phyloP scores from a whole-genome alignment of 2,797 vertebrate species.

The Rallus crepitans region DNA sequence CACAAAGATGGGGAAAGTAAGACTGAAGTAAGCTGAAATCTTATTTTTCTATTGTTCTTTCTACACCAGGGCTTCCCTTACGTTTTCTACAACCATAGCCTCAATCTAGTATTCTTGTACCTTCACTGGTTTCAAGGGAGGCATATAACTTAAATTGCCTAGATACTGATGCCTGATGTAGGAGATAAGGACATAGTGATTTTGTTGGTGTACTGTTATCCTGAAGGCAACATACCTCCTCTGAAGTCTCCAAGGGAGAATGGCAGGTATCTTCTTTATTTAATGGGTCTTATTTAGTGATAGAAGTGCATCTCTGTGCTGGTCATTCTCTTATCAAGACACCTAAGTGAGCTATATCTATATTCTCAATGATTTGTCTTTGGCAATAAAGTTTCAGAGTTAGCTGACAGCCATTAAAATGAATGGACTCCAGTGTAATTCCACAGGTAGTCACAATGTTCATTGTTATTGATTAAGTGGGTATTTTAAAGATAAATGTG shows the following conservation, averaged over 20 bases:
- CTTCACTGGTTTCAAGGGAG: not conserved
- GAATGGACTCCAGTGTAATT: conserved; percentile 19
- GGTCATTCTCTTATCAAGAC: not conserved
- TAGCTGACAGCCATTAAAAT: conserved; percentile 44
- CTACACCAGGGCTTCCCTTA: not conserved
- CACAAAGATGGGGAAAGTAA: accelerated
- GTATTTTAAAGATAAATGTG: conserved; percentile 37
- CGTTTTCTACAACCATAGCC: not conserved
- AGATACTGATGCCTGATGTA: not conserved
- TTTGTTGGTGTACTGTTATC: not conserved
- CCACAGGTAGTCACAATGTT: conserved; percentile 11
- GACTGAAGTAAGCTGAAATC: not conserved
- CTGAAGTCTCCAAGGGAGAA: not conserved
- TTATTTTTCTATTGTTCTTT: not conserved
- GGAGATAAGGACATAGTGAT: not conserved
- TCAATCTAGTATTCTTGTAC: not conserved
- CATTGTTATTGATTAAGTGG: not conserved
- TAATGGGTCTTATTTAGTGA: not conserved
- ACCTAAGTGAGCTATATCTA: not conserved
- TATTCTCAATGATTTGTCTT: not conserved
- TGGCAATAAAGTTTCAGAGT: conserved; percentile 51
- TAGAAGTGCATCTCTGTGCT: not conserved
- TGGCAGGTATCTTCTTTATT: not conserved
- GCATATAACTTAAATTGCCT: not conserved
- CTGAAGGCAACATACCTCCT: not conserved